Evolutionary conservation across 2,888 invertebrate species (phyloP), one percentile per base, ranked within the genome.

Genomic region (Xestobium rufovillosum): DNA sequence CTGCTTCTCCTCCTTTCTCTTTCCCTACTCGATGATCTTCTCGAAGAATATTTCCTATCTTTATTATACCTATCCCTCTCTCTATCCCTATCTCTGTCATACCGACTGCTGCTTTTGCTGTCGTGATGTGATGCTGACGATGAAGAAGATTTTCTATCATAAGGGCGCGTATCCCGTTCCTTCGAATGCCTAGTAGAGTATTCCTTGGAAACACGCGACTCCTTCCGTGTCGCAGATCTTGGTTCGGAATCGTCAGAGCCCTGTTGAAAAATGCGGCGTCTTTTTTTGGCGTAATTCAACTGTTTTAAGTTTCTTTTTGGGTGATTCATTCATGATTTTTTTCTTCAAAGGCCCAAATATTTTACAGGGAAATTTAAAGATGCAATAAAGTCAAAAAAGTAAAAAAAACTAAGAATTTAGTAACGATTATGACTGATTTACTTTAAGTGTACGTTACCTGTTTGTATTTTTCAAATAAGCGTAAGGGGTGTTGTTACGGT

Each of bases 211-310:
- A n/a, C 44, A 43, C 45, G 41, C 19, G 14, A 27, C 35, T 38
- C 36, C 19, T 26, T 34, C 34, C 26, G 41, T 15, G 42, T 14
- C n/a, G 6, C 4, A 14, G 4, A 8, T 14, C 4, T n/a, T n/a
- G n/a, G n/a, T n/a, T n/a, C 17, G 4, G 51, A 56, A 38, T 55
- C 56, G 46, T 56, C 54, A 10, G 63, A 63, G 41, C 60, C 63
- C 63, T 63, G 61, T 54, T 51, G 57, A 60, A 62, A 61, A 60
- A 56, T 19, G 23, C 6, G 6, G 23, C n/a, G n/a, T n/a, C n/a
- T n/a, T n/a, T n/a, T n/a, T n/a, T n/a, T n/a, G n/a, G n/a, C n/a
- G n/a, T n/a, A n/a, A n/a, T n/a, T n/a, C n/a, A n/a, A n/a, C n/a
- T n/a, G n/a, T n/a, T n/a, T n/a, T n/a, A n/a, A n/a, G n/a, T n/a